Percentiles rank a stretch among this genome's conserved stretches.
Conservation (phyloP, 2,113 vertebrate species). For the Leptosomus discolor region DNA sequence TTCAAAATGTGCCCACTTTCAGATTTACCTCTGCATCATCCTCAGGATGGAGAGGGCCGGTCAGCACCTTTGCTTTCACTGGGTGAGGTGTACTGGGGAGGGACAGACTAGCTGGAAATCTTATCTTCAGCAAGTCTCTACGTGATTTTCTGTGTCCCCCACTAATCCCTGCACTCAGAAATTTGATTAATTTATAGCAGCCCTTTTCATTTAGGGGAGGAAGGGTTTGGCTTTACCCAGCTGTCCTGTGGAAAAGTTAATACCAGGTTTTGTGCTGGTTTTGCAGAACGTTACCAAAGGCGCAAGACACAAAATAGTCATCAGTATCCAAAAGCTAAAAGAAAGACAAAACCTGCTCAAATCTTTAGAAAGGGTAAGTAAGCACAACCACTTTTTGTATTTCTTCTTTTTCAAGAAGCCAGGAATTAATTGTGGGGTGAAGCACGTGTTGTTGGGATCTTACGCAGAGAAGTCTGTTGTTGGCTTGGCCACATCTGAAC, state of each 20-base stretch:
- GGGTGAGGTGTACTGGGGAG: background rate
- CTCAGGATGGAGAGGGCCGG: background rate
- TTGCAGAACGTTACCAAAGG: slow-evolving; percentile 98
- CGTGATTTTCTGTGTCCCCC: background rate
- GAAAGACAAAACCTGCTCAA: slow-evolving; percentile 94
- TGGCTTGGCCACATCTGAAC: background rate
- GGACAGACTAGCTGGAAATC: background rate
- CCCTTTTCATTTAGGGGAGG: background rate
- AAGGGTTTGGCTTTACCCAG: background rate
- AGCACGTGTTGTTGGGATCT: background rate
- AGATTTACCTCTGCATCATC: background rate
- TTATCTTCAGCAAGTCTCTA: background rate
- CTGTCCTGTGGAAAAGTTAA: background rate
- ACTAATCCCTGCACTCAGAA: background rate
- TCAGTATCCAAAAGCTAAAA: slow-evolving; percentile 98
- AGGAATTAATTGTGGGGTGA: background rate
- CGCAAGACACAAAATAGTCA: slow-evolving; percentile 97
- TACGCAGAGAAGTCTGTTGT: background rate
- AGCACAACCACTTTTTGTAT: background rate
- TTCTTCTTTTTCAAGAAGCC: background rate
- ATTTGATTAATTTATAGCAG: background rate
- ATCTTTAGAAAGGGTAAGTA: slow-evolving; percentile 93
- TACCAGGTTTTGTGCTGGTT: background rate
- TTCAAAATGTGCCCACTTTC: background rate
- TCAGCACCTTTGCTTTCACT: background rate